phyloP scores from a whole-genome alignment of 1,140 invertebrate genomes.

The Planococcus citri region DNA sequence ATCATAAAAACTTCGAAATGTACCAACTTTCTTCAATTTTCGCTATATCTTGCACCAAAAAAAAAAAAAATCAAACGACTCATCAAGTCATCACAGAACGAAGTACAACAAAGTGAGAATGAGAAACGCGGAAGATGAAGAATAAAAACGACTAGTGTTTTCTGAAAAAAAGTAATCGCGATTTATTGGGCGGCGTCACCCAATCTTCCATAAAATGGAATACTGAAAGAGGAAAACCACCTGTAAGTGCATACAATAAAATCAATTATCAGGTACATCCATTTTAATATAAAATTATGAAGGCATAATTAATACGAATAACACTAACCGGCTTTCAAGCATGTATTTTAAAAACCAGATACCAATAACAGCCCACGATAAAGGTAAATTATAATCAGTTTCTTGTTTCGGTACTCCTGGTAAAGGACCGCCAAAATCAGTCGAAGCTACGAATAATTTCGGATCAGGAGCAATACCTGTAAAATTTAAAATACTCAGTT shows the following conservation, averaged over 20 bases:
- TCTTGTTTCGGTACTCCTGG: slow-evolving; percentile 14
- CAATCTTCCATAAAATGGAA: background rate
- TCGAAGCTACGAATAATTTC: background rate
- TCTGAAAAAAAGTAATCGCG: background rate
- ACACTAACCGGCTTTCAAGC: background rate
- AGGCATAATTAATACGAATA: background rate
- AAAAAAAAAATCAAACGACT: too few relatives aligned
- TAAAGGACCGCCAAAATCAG: slow-evolving; percentile 5
- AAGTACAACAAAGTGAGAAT: background rate
- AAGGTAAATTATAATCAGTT: slow-evolving; percentile 15
- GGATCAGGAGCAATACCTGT: background rate
- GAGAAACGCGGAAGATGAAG: too few relatives aligned
- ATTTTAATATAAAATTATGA: too few relatives aligned
- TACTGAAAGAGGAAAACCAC: background rate
- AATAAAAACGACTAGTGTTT: too few relatives aligned
- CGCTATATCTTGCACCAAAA: too few relatives aligned
- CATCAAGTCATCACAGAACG: background rate
- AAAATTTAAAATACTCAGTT: background rate
- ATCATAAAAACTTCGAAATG: background rate
- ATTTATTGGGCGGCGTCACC: background rate
- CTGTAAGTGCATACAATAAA: background rate
- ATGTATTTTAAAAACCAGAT: slow-evolving; percentile 4
- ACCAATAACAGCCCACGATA: background rate
- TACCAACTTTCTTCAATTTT: too few relatives aligned
- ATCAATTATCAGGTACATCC: too few relatives aligned